These are phyloP conservation scores for Platygyra sinensis DNA, from an alignment of 64 coral and sea anemone species.

Conservation along the genomic window DNA sequence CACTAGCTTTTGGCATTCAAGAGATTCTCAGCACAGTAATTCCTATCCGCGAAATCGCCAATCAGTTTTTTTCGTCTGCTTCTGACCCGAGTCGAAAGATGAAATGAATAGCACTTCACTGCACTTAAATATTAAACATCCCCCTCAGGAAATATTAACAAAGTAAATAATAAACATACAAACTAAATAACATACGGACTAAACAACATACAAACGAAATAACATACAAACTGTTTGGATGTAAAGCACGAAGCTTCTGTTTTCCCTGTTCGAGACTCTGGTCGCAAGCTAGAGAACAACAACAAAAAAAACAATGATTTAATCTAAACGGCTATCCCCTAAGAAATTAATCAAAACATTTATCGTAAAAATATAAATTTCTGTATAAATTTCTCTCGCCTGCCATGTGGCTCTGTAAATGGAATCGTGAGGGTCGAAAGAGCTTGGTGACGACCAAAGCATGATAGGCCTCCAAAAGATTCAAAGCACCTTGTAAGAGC, in stretches of 20 bases:
- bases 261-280: slow-evolving; percentile 22
- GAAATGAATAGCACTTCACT: too few relatives aligned
- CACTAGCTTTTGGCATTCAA: too few relatives aligned
- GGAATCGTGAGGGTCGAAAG: too few relatives aligned
- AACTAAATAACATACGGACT: background rate
- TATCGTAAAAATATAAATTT: background rate
- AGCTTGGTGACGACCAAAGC: too few relatives aligned
- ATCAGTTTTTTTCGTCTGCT: too few relatives aligned
- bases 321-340: background rate
- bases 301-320: too few relatives aligned
- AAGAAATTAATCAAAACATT: background rate
- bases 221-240: background rate
- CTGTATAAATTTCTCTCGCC: background rate
- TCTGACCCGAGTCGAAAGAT: too few relatives aligned
- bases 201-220: background rate
- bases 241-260: background rate
- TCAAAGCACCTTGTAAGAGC: background rate
- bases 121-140: background rate
- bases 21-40: too few relatives aligned
- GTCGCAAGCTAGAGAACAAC: background rate
- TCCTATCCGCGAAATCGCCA: too few relatives aligned
- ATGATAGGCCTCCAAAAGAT: too few relatives aligned
- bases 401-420: too few relatives aligned
- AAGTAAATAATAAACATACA: background rate
- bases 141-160: background rate